Evolutionary conservation across 2,797 vertebrate genomes (phyloP).

Genomic region (Falco columbarius): DNA sequence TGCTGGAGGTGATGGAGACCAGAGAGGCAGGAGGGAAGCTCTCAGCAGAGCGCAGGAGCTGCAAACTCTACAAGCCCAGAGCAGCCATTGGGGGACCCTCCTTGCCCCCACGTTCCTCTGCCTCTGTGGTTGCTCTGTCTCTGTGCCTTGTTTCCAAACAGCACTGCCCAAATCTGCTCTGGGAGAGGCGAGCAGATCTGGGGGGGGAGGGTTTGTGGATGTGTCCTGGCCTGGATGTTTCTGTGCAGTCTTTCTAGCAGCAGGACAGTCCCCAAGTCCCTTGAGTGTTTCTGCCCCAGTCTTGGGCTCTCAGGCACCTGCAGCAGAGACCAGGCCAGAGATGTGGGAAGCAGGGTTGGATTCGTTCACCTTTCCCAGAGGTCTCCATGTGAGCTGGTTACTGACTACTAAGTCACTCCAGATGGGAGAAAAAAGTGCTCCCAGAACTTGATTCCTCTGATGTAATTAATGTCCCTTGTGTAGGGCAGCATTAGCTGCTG

Average conservation of each 20-base stretch:
- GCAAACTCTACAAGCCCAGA: background rate
- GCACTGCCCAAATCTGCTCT: rapidly evolving
- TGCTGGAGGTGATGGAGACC: conserved; percentile 5
- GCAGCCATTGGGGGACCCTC: rapidly evolving
- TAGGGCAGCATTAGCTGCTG: background rate
- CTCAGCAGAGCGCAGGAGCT: background rate
- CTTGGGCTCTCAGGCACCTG: background rate
- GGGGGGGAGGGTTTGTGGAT: rapidly evolving
- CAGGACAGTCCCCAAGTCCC: background rate
- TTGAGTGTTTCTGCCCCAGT: rapidly evolving
- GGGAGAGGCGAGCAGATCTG: background rate
- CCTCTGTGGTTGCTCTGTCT: background rate
- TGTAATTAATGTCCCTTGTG: background rate
- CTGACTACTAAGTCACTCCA: background rate
- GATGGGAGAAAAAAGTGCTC: background rate
- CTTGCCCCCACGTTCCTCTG: rapidly evolving
- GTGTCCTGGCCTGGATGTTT: background rate
- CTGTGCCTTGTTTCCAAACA: background rate
- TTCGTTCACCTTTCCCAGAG: rapidly evolving
- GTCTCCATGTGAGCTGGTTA: background rate
- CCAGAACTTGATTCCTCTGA: background rate
- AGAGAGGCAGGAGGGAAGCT: background rate
- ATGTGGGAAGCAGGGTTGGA: background rate
- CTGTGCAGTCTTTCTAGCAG: background rate
- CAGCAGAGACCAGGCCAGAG: background rate